Evolutionary conservation across 2,888 invertebrate genomes (phyloP), one percentile per base, ranked within the genome.

Genomic region (Sicus ferrugineus): DNA sequence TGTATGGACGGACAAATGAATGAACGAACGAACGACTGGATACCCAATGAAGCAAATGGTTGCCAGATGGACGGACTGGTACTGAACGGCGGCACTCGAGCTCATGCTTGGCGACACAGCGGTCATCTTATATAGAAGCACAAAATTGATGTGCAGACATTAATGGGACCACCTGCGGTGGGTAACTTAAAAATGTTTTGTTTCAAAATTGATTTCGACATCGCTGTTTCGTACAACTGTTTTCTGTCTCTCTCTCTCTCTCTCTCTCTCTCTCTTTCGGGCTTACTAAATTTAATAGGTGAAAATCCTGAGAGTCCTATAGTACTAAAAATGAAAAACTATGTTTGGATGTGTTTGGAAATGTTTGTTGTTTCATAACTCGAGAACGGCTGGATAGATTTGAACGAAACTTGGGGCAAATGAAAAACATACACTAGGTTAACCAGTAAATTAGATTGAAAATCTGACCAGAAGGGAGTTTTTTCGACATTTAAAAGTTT

Each of bases 141-240:
- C 65, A 54, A 65, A 42, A 68, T 62, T 68, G 54, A 62, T 68
- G 61, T 52, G 23, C 14, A 46, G 34, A 38, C 68, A 62, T 69
- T 38, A 52, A 38, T 69, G 63, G 52, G 63, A 26, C 31, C 50
- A 42, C 69, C 54, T 69, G 69, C 56, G 64, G 69, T 38, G 19
- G 63, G 46, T 19, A 46, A 28, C 46, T 30, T 21, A 0, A 48
- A 63, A 63, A 63, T 63, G 48, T 30, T 63, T 63, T 63, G 63
- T 63, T 63, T 31, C 21, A 63, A 63, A n/a, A 7, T n/a, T 11
- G 19, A 4, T 9, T n/a, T 50, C 30, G 16, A 42, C 14, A 42
- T 42, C 42, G 42, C 5, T 42, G 42, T 42, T 42, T n/a, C 4
- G 7, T 14, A 14, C 34, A 9, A 14, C 9, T 34, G 34, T 34